phyloP scores from a whole-genome alignment of 2,113 vertebrate species.

The Pleuronectes platessa region DNA sequence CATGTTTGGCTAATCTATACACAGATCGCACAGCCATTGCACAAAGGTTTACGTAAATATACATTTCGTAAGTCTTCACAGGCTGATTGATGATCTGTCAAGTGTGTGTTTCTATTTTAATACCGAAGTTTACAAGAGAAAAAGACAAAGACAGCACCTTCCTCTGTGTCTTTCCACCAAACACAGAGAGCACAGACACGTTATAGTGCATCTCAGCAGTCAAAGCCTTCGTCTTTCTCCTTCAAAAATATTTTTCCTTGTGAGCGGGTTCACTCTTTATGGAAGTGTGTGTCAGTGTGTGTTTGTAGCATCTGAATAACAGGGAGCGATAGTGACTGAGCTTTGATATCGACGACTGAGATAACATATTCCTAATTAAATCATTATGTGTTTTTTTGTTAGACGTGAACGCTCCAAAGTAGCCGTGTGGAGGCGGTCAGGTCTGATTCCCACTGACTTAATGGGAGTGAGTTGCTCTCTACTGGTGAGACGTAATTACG shows the following conservation, averaged over 20 bases:
- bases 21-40: neutral
- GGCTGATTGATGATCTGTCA: too few relatives aligned
- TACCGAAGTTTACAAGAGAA: too few relatives aligned
- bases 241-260: neutral
- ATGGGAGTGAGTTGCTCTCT: conserved; percentile 31
- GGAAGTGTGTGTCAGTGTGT: conserved; percentile 4
- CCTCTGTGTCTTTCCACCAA: too few relatives aligned
- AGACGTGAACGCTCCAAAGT: conserved; percentile 7
- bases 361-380: conserved; percentile 30
- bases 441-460: conserved; percentile 42
- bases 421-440: neutral
- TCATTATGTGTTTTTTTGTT: conserved; percentile 4
- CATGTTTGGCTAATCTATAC: neutral
- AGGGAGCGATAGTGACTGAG: conserved; percentile 2
- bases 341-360: conserved; percentile 8
- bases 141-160: neutral
- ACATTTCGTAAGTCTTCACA: neutral
- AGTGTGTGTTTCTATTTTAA: too few relatives aligned
- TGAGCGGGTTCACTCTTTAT: conserved; percentile 31
- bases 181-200: neutral
- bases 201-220: neutral
- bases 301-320: conserved; percentile 1
- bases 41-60: neutral
- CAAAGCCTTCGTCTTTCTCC: neutral
- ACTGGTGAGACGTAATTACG: conserved; percentile 36